phyloP scores from a whole-genome alignment of 2,888 invertebrate genomes.

The Idaea biselata region DNA sequence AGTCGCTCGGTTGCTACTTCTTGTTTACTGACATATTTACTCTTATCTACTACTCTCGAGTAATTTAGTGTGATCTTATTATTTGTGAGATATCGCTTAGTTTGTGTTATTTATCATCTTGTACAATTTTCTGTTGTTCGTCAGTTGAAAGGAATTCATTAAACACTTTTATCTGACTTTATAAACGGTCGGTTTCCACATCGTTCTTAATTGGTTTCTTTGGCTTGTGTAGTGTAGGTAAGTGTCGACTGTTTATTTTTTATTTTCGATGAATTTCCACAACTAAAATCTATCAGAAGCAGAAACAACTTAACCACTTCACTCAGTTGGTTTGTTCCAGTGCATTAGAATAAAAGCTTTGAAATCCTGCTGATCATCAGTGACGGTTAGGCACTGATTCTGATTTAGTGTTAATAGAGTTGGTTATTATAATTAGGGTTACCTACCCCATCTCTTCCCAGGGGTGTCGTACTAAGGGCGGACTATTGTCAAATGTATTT shows the following conservation, averaged over 20 bases:
- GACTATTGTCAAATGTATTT: too few species aligned
- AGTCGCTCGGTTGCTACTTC: not conserved
- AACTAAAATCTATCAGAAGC: too few species aligned
- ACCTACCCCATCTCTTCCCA: too few species aligned
- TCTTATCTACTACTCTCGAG: not conserved
- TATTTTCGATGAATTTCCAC: not conserved
- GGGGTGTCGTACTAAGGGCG: too few species aligned
- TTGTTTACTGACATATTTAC: not conserved
- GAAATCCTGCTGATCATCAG: too few species aligned
- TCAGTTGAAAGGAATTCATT: slow-evolving; percentile 1
- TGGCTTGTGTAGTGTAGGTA: not conserved
- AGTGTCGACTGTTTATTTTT: not conserved
- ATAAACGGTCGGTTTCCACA: slow-evolving; percentile 1
- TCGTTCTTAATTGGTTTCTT: not conserved
- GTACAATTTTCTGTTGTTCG: not conserved
- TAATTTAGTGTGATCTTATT: not conserved
- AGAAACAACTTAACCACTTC: too few species aligned
- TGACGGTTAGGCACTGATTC: too few species aligned
- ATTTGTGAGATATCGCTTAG: not conserved
- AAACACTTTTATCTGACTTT: not conserved
- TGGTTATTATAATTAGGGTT: too few species aligned
- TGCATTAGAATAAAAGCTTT: too few species aligned
- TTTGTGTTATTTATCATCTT: not conserved
- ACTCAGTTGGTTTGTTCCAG: too few species aligned
- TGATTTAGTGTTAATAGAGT: too few species aligned